A percentile compares a stretch with the other conserved stretches of the same genome.
Conservation (phyloP, 1,140 invertebrate genomes). For the Drosophila malerkotliana region DNA sequence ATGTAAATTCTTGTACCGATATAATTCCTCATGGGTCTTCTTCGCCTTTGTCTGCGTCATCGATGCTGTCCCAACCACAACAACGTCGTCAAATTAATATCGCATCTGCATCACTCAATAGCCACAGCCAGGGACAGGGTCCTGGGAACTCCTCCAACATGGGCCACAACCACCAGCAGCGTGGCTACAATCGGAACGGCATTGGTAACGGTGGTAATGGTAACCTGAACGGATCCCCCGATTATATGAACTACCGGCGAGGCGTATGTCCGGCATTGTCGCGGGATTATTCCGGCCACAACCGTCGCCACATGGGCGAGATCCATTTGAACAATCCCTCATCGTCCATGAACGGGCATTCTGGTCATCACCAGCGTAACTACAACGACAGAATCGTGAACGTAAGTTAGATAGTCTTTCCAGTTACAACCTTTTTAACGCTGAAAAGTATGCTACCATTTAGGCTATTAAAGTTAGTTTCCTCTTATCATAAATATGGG, state of each 20-base stretch:
- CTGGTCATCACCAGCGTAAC: conserved; percentile 65
- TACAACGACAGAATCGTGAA: conserved; percentile 66
- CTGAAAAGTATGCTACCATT: background rate
- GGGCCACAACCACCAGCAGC: conserved; percentile 56
- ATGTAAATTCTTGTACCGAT: conserved; percentile 84
- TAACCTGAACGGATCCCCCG: conserved; percentile 55
- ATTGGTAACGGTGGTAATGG: conserved; percentile 45
- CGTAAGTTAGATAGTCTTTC: conserved; percentile 8
- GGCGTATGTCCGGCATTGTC: conserved; percentile 52
- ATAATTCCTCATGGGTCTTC: conserved; percentile 82
- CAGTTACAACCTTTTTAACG: background rate
- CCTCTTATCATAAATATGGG: too few species aligned
- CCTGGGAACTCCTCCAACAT: conserved; percentile 37
- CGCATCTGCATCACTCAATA: conserved; percentile 64
- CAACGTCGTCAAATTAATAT: conserved; percentile 64
- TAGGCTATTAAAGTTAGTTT: background rate
- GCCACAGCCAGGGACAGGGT: conserved; percentile 68
- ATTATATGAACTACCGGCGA: conserved; percentile 67
- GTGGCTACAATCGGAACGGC: conserved; percentile 50
- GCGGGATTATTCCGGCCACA: conserved; percentile 56
- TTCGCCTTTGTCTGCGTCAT: conserved; percentile 50
- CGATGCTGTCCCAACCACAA: conserved; percentile 37
- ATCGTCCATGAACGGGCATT: conserved; percentile 43
- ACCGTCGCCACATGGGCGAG: conserved; percentile 45
- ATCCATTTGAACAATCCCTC: conserved; percentile 47